Evolutionary conservation across 2,888 invertebrate species (phyloP), one percentile per base, ranked within the genome.

Genomic region (Colostygia pectinataria): DNA sequence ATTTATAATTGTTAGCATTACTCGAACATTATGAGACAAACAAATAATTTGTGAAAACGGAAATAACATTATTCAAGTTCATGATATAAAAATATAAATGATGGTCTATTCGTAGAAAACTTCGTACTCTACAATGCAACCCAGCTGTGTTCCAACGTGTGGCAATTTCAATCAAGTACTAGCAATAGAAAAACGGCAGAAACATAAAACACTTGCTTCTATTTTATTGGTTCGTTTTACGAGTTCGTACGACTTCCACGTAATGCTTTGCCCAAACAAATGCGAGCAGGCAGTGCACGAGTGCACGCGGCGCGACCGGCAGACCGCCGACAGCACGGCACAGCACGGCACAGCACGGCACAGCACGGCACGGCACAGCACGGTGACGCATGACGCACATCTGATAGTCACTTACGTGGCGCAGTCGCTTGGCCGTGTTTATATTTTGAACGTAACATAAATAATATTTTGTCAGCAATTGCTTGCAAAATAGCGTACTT

Each of bases 401-500:
- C n/a, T n/a, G n/a, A n/a, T 18, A 2, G 18, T 18, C 18, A 4
- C 18, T 4, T 18, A 18, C 18, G 4, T 4, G 18, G 18, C 25
- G 18, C 25, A 5, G 27, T 18, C 14, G 25, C 23, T 24, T 13
- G 24, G 23, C 1, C 32, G 33, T 20, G 33, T 20, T 18, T 4
- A 4, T 24, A 1, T 6, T 24, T 14, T n/a, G 4, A n/a, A 36
- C 23, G 10, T 4, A 24, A 4, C 24, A 2, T 47, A 3, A 4
- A 18, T 3, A 3, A 18, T 18, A 56, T 56, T 50, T 53, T 53
- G 53, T 47, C 53, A 46, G 55, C 52, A 43, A 56, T 50, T 43
- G 52, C 52, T 49, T 36, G 52, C 43, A 37, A 49, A 53, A 52
- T 52, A 49, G 55, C 45, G 45, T 43, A 41, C 52, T 55, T 55